Base-by-base conservation (phyloP, 2,888 invertebrate species). In the Agrotis segetum region DNA sequence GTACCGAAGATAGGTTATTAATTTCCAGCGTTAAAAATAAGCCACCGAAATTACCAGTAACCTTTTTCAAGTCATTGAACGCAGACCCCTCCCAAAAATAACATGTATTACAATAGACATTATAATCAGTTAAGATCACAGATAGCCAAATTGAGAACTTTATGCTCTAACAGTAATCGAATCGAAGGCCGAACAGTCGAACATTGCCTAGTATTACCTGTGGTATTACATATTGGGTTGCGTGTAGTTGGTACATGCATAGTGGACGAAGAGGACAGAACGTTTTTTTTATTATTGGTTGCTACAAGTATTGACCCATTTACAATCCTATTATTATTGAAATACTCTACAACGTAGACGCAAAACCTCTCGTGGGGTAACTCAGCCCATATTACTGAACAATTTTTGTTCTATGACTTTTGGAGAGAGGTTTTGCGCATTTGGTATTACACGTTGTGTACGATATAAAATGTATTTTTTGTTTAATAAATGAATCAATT, bases 71-170 rank as follows among this genome's bases (percentile, higher is more conserved):
- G 19, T 13, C 17, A 44, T 19, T 58, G 29, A 49, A 44, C 21
- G 3, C 24, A 21, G 17, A 16, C 60, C 50, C 52, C 13, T 11
- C 16, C 13, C 46, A 49, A 63, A 63, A 60, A 21, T 21, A 46
- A 49, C n/a, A 50, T 53, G 49, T 19, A 44, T 13, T 50, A 62
- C 52, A 81, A 55, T 59, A 59, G 49, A 67, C 14, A 65, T 81
- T 77, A 53, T 6, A 65, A 81, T 70, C 60, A 58, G 47, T 53
- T 61, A 17, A 53, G 53, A 81, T 70, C n/a, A 40, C 29, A n/a
- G 77, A 78, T 82, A 82, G 65, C 82, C 71, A 81, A 71, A 71
- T 60, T 16, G 17, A 81, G 82, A 53, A 63, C n/a, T 52, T 52
- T 19, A 50, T 66, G 53, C 53, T 56, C 56, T 47, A 76, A 53